Percentiles rank a stretch among this genome's conserved stretches.
phyloP scores from a whole-genome alignment of 2,113 vertebrate species.

The Nymphicus hollandicus region DNA sequence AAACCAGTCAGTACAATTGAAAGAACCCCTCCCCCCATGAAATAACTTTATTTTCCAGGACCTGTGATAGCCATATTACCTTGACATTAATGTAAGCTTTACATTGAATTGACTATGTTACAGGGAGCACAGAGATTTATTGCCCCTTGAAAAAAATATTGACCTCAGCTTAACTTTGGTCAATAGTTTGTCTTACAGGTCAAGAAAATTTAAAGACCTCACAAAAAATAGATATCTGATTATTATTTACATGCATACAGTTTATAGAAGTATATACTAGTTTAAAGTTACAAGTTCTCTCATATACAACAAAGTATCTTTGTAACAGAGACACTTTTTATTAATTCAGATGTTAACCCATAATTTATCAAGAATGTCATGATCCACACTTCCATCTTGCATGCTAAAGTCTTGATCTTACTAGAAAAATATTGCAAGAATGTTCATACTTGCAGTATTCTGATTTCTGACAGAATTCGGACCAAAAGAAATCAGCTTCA shows the following conservation, averaged over 20 bases:
- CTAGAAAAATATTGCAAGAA: neutral
- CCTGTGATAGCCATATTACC: neutral
- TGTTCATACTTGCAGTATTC: neutral
- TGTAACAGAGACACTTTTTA: neutral
- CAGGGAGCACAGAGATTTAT: neutral
- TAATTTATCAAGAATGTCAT: neutral
- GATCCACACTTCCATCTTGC: neutral
- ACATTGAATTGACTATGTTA: neutral
- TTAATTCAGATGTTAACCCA: neutral
- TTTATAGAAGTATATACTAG: neutral
- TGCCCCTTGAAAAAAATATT: neutral
- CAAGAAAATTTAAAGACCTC: neutral
- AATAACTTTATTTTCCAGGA: neutral
- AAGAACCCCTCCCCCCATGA: neutral
- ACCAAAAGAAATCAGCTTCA: neutral
- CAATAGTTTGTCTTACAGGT: neutral
- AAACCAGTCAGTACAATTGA: neutral
- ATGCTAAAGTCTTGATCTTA: neutral
- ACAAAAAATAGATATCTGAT: neutral
- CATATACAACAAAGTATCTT: neutral
- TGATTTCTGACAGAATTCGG: neutral
- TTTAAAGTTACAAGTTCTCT: neutral
- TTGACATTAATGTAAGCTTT: neutral
- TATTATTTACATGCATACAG: neutral
- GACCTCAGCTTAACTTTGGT: neutral